phyloP scores from a whole-genome alignment of 2,888 invertebrate species.

The Eupsilia transversa region DNA sequence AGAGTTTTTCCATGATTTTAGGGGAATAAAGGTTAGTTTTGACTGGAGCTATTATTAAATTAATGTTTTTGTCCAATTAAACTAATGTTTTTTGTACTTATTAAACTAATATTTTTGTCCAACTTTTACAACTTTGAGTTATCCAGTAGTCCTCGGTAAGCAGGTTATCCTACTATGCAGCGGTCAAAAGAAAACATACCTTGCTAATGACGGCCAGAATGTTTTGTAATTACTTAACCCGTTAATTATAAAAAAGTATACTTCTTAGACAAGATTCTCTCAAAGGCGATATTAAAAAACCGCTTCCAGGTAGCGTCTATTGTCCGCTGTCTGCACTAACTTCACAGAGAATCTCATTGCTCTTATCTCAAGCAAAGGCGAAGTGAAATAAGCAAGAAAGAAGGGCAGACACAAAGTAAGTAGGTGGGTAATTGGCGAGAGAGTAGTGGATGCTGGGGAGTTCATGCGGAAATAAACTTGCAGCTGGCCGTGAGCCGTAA shows the following conservation, averaged over 20 bases:
- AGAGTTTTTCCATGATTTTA: not conserved
- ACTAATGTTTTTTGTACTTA: not conserved
- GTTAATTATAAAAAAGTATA: constrained; percentile 32
- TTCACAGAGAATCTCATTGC: constrained; percentile 69
- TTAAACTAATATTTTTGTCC: not conserved
- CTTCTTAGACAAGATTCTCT: constrained; percentile 20
- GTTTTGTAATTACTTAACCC: constrained; percentile 12
- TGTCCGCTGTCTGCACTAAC: constrained; percentile 64
- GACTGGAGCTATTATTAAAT: not conserved
- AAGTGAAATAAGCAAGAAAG: constrained; percentile 63
- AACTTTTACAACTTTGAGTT: not conserved
- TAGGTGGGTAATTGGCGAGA: constrained; percentile 77
- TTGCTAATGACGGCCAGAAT: constrained; percentile 19
- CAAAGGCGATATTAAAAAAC: constrained; percentile 51
- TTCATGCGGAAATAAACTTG: constrained; percentile 77
- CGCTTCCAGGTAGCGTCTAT: constrained; percentile 44
- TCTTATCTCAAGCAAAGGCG: constrained; percentile 68
- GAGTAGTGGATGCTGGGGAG: constrained; percentile 71
- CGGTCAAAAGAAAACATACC: constrained; percentile 9
- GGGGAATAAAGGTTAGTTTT: not conserved
- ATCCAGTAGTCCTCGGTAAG: not conserved
- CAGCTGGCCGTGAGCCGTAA: constrained; percentile 69
- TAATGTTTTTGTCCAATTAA: not conserved
- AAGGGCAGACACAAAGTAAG: constrained; percentile 64
- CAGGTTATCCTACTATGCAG: not conserved